These are phyloP conservation scores for Brienomyrus brachyistius DNA, from an alignment of 2,113 vertebrate genomes.

Conservation along the genomic window DNA sequence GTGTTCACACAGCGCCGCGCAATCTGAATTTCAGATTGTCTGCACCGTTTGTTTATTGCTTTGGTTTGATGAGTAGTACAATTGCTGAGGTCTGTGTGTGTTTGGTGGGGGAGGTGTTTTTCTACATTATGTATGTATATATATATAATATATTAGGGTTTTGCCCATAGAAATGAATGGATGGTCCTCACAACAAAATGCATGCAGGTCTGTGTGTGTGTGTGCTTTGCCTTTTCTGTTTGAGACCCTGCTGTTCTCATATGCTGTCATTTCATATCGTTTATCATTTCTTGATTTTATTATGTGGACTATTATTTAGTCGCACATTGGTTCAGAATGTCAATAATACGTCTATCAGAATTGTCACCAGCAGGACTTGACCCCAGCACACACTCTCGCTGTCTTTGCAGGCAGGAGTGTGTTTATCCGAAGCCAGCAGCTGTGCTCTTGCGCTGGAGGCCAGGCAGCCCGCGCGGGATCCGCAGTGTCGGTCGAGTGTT, in stretches of 20 bases:
- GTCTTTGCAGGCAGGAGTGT: not conserved
- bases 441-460: not conserved
- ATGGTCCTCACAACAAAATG: not conserved
- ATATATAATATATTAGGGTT: not conserved
- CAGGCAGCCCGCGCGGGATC: not conserved
- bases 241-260: not conserved
- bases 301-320: not conserved
- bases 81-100: conserved; percentile 28
- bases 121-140: no score
- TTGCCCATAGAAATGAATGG: not conserved
- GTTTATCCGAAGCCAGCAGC: conserved; percentile 10
- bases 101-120: no score
- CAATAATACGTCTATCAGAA: not conserved
- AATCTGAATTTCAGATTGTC: conserved; percentile 32
- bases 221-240: not conserved
- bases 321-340: not conserved
- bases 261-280: not conserved
- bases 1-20: conserved; percentile 34
- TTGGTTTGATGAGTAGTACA: conserved; percentile 43
- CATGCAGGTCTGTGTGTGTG: not conserved
- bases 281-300: not conserved
- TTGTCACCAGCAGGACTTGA: not conserved
- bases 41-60: conserved; percentile 47
- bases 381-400: not conserved
- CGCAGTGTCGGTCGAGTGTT: not conserved